Percentiles rank a stretch among this genome's conserved stretches.
Conservation (phyloP, 2,888 invertebrate genomes). For the Ceriagrion tenellum region DNA sequence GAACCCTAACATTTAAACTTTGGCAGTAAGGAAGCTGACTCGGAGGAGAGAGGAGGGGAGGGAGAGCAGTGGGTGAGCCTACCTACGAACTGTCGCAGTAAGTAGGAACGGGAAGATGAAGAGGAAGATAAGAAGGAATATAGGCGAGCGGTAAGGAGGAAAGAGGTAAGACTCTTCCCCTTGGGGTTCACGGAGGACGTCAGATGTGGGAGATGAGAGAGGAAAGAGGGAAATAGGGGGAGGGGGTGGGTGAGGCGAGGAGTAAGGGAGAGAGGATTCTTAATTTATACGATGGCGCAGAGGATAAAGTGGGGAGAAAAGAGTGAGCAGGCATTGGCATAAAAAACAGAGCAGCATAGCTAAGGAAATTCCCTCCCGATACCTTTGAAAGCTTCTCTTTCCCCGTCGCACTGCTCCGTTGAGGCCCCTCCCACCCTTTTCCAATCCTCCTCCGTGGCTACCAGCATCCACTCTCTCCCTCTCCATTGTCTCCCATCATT, state of each 20-base stretch:
- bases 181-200: neutral
- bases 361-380: conserved; percentile 28
- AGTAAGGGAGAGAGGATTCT: neutral
- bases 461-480: neutral
- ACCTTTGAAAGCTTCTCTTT: conserved; percentile 10
- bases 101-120: neutral
- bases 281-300: conserved; percentile 34
- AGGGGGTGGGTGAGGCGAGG: neutral
- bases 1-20: neutral
- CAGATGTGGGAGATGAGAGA: neutral
- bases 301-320: conserved; percentile 32
- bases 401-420: neutral
- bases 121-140: neutral
- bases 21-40: neutral
- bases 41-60: neutral
- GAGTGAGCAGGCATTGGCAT: neutral
- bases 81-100: neutral
- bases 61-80: neutral
- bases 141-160: neutral
- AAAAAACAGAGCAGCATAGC: conserved; percentile 7
- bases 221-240: neutral
- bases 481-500: conserved; percentile 16
- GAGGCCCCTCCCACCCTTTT: neutral
- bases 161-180: conserved; percentile 18
- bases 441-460: neutral